A percentile compares a stretch with the other conserved stretches of the same genome.
phyloP scores from a whole-genome alignment of 2,797 vertebrate species.

The Myotis myotis region DNA sequence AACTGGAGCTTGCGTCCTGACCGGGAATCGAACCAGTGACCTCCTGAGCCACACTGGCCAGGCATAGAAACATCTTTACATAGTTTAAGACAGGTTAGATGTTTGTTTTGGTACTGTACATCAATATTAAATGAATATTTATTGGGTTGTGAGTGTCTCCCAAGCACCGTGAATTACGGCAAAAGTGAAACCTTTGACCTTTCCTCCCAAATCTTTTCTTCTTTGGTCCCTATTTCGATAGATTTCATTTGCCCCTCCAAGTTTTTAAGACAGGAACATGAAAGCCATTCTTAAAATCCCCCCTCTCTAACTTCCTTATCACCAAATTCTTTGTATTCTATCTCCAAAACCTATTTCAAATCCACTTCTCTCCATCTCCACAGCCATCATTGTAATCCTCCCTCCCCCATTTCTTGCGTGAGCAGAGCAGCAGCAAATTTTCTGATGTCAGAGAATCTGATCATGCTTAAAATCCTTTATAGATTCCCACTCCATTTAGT shows the following conservation, averaged over 20 bases:
- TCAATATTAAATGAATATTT: constrained; percentile 35
- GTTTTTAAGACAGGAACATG: constrained; percentile 4
- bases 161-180: background rate
- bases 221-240: background rate
- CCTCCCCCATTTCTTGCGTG: background rate
- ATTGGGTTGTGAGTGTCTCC: background rate
- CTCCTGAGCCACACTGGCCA: too few species aligned
- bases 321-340: background rate
- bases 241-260: background rate
- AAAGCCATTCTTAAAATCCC: background rate
- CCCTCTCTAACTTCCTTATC: background rate
- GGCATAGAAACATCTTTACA: background rate
- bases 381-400: background rate
- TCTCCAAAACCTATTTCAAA: background rate
- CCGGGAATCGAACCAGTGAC: too few species aligned
- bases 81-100: background rate
- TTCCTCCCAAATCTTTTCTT: background rate
- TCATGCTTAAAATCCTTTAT: background rate
- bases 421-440: background rate
- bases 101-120: background rate
- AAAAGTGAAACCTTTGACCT: background rate
- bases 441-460: background rate
- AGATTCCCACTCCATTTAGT: background rate
- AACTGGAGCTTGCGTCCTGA: too few species aligned
- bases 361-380: background rate